Evolutionary conservation across 2,797 vertebrate species (phyloP), one percentile per base, ranked within the genome.

Genomic region (Danio albolineatus): DNA sequence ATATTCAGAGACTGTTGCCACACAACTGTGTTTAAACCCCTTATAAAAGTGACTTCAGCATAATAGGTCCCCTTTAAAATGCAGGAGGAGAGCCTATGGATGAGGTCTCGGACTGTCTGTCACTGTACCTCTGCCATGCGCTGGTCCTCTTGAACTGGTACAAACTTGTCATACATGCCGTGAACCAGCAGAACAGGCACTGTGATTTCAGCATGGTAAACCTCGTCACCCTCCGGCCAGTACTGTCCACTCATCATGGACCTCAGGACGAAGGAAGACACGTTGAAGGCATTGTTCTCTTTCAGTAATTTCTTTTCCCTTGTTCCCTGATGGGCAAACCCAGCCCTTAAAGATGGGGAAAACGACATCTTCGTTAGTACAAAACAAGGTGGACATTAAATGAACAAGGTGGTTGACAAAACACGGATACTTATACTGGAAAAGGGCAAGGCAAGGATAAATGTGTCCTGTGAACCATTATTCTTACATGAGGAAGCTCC

Each of bases 171-270:
- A 0, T 98, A 96, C 96, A 98, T 97, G 77, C 98, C 98, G 0
- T 99, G 97, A 3, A 99, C 96, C 10, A 99, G 93, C 84, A 99
- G 92, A 57, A 94, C 93, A 0, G 98, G 98, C 82, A 98, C 96
- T 0, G 96, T 96, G 82, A 99, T 92, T 88, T 99, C 97, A 0
- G 97, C 97, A 0, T 99, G 98, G 89, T 98, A 99, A 61, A 98
- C 94, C 88, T 99, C 97, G 0, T 99, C 97, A 0, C 97, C 98
- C 88, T 99, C 98, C 0, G 98, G 98, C 98, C 98, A 99, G 93
- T 99, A 99, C 92, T 99, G 98, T 0, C 98, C 97, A 0, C 96
- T 97, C 98, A 99, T 99, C 94, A 95, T 99, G 88, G 98, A 95
- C 0, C 96, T 91, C 84, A 99, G 91, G 73, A 99, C 98, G 0